Evolutionary conservation across 2,888 invertebrate genomes (phyloP).

Genomic region (Lasioglossum oenotherae): DNA sequence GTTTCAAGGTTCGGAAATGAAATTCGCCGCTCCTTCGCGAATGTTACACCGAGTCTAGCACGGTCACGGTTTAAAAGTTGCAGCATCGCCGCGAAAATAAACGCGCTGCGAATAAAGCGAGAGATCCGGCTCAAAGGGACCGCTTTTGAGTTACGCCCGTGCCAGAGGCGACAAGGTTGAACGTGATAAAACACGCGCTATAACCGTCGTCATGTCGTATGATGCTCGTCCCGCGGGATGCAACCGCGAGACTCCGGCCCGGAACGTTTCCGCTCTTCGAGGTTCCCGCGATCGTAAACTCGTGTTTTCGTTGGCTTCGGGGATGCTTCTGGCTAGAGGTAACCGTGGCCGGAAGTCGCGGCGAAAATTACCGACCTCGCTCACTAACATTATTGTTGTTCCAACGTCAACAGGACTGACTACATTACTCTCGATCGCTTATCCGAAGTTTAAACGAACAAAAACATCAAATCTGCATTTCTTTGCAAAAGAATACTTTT

Average conservation of each 20-base stretch:
- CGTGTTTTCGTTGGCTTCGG: slow-evolving; percentile 35
- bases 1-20: background rate
- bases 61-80: slow-evolving; percentile 29
- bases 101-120: slow-evolving; percentile 40
- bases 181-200: slow-evolving; percentile 52
- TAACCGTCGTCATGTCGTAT: slow-evolving; percentile 32
- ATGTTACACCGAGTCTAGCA: background rate
- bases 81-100: slow-evolving; percentile 38
- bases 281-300: slow-evolving; percentile 32
- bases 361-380: slow-evolving; percentile 10
- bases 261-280: slow-evolving; percentile 16
- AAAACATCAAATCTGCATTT: background rate
- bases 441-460: background rate
- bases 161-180: slow-evolving; percentile 33
- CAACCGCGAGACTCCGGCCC: slow-evolving; percentile 1
- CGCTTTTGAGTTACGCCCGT: slow-evolving; percentile 20
- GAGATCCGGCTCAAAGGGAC: slow-evolving; percentile 8
- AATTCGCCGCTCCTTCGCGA: slow-evolving; percentile 9
- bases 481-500: background rate
- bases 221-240: slow-evolving; percentile 29
- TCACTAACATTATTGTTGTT: background rate
- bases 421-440: background rate
- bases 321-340: slow-evolving; percentile 20
- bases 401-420: background rate
- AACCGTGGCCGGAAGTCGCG: slow-evolving; percentile 20